phyloP scores from a whole-genome alignment of 2,888 invertebrate genomes.

The Apocheima hispidaria region DNA sequence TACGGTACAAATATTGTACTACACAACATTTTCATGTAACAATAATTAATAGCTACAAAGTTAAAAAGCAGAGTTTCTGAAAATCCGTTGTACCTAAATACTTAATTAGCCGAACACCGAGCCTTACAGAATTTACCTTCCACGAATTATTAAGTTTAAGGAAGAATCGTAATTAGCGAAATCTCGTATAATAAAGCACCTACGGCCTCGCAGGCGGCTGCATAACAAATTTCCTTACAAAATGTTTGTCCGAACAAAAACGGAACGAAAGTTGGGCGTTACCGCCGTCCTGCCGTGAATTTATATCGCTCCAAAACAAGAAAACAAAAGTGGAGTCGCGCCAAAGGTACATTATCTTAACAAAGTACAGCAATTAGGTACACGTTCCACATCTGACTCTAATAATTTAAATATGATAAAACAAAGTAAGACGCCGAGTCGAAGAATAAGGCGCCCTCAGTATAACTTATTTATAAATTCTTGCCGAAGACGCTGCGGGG shows the following conservation, averaged over 20 bases:
- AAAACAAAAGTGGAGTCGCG: slow-evolving; percentile 85
- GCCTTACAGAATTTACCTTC: slow-evolving; percentile 25
- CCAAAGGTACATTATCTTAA: slow-evolving; percentile 86
- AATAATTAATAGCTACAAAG: background rate
- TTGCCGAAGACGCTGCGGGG: slow-evolving; percentile 71
- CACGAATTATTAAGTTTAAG: slow-evolving; percentile 36
- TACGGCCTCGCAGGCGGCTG: slow-evolving; percentile 67
- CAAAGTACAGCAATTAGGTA: slow-evolving; percentile 86
- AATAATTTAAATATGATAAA: slow-evolving; percentile 87
- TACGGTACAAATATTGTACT: background rate
- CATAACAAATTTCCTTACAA: slow-evolving; percentile 76
- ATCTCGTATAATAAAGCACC: slow-evolving; percentile 62
- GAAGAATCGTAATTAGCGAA: slow-evolving; percentile 43
- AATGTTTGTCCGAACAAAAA: slow-evolving; percentile 81
- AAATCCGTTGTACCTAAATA: slow-evolving; percentile 25
- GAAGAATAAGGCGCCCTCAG: slow-evolving; percentile 76
- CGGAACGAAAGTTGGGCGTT: slow-evolving; percentile 81
- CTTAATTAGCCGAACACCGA: slow-evolving; percentile 23
- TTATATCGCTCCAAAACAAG: slow-evolving; percentile 83
- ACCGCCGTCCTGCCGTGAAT: slow-evolving; percentile 75
- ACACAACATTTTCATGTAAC: background rate
- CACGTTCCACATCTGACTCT: slow-evolving; percentile 86
- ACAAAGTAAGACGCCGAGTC: slow-evolving; percentile 79
- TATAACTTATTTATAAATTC: slow-evolving; percentile 86
- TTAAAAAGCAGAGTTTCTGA: slow-evolving; percentile 2